Evolutionary conservation across 2,888 invertebrate species (phyloP).

Genomic region (Leptinotarsa haldemani): DNA sequence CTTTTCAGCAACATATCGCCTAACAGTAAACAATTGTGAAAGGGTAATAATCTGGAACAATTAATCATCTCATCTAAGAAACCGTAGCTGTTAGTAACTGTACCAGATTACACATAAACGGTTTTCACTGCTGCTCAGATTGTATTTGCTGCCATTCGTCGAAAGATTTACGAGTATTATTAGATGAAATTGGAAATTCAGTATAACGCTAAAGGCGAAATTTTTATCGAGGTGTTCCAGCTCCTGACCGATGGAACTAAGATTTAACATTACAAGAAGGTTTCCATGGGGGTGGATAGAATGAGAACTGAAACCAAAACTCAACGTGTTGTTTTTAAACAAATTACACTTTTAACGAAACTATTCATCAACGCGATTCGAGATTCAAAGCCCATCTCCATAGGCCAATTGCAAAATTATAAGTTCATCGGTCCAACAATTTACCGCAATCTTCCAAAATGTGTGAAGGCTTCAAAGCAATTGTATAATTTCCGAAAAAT

Average conservation of each 20-base stretch:
- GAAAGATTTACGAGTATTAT: constrained; percentile 24
- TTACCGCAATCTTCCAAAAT: too few relatives aligned
- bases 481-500: too few relatives aligned
- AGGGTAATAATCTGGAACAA: constrained; percentile 33
- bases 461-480: too few relatives aligned
- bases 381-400: too few relatives aligned
- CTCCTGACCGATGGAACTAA: neutral
- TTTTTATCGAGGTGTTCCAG: neutral
- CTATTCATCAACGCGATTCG: too few relatives aligned
- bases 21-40: constrained; percentile 27
- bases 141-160: constrained; percentile 9
- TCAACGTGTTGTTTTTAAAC: too few relatives aligned
- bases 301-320: too few relatives aligned
- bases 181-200: constrained; percentile 19
- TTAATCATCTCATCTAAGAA: constrained; percentile 33
- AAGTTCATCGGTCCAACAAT: too few relatives aligned
- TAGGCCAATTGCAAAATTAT: too few relatives aligned
- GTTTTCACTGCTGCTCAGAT: constrained; percentile 15
- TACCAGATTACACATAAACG: constrained; percentile 27
- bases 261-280: too few relatives aligned
- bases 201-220: neutral
- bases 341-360: too few relatives aligned
- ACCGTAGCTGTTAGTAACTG: constrained; percentile 28
- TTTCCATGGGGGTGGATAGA: too few relatives aligned
- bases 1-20: constrained; percentile 7